Percentiles rank a stretch among this genome's conserved stretches.
Conservation (phyloP, 2,797 vertebrate genomes). For the Platalea minor region DNA sequence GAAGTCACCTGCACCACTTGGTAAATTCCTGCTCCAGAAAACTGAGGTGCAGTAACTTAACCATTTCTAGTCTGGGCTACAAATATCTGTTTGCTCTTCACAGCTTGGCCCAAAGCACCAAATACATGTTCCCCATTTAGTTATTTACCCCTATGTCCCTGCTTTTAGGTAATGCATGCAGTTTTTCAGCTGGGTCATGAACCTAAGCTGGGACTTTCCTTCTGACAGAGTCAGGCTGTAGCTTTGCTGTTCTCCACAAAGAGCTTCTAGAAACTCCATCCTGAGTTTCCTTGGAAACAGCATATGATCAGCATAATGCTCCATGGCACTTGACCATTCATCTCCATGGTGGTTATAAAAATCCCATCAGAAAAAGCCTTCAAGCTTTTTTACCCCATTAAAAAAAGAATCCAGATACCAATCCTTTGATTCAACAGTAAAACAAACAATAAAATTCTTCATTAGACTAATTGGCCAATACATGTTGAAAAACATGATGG, state of each 20-base stretch:
- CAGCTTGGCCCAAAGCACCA: not conserved
- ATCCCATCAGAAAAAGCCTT: slow-evolving; percentile 52
- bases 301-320: not conserved
- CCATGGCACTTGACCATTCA: slow-evolving; percentile 60
- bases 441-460: slow-evolving; percentile 44
- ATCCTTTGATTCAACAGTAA: slow-evolving; percentile 45
- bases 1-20: not conserved
- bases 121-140: accelerated
- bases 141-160: not conserved
- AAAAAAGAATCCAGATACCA: not conserved
- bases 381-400: slow-evolving; percentile 30
- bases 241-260: not conserved
- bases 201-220: not conserved
- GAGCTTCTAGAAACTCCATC: slow-evolving; percentile 18
- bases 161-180: not conserved
- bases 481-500: not conserved
- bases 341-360: slow-evolving; percentile 59
- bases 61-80: not conserved
- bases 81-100: not conserved
- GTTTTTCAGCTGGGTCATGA: not conserved
- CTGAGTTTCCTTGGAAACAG: slow-evolving; percentile 58
- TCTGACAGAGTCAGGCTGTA: not conserved
- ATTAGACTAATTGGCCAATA: slow-evolving; percentile 44
- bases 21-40: not conserved
- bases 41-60: not conserved